Conservation (phyloP, 35 echinoderm and acorn worm species). For the Lytechinus pictus region DNA sequence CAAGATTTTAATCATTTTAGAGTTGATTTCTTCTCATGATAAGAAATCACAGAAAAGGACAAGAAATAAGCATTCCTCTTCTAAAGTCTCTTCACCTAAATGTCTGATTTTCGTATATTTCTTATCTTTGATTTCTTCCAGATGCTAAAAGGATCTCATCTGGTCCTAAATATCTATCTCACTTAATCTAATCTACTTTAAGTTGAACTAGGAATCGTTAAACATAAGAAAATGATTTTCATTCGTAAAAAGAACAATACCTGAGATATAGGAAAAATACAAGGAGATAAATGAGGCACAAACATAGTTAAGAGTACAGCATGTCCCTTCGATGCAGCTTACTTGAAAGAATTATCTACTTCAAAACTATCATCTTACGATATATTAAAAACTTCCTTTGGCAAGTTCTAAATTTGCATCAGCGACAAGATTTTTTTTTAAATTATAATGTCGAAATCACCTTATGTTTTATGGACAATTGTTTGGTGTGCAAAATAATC, state of each 20-base stretch:
- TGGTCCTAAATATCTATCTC: background rate
- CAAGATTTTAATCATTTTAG: background rate
- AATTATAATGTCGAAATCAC: too few relatives aligned
- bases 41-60: background rate
- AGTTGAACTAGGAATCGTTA: background rate
- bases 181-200: background rate
- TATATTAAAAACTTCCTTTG: too few relatives aligned
- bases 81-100: background rate
- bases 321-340: conserved; percentile 8
- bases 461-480: too few relatives aligned
- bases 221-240: background rate
- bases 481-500: too few relatives aligned
- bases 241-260: background rate
- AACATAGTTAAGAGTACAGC: background rate
- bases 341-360: background rate
- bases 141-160: background rate
- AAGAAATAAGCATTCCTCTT: background rate
- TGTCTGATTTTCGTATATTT: background rate
- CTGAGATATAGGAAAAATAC: conserved; percentile 1
- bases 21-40: background rate
- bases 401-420: too few relatives aligned
- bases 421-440: too few relatives aligned
- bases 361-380: background rate
- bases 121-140: background rate
- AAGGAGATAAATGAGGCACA: conserved; percentile 2